Evolutionary conservation across 64 coral and sea anemone species (phyloP).

Genomic region (Cladopsammia gracilis): DNA sequence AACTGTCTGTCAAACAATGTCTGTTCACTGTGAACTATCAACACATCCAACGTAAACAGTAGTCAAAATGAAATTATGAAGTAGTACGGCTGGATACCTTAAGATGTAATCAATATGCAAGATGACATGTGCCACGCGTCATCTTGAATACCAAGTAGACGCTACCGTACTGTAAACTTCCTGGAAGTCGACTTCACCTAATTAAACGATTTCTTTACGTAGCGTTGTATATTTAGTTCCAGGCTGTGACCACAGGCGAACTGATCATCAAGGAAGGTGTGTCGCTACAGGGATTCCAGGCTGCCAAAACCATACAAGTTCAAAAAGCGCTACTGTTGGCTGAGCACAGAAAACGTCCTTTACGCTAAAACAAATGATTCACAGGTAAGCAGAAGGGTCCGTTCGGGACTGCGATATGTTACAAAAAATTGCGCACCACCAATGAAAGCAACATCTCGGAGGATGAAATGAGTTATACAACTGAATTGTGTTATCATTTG

Average conservation of each 20-base stretch:
- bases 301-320: constrained; percentile 77
- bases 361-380: constrained; percentile 82
- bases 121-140: no score
- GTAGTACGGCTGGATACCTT: no score
- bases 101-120: no score
- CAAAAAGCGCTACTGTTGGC: constrained; percentile 95
- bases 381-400: constrained; percentile 46
- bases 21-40: not conserved
- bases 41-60: no score
- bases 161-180: no score
- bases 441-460: no score
- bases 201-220: no score
- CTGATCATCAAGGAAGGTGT: constrained; percentile 87
- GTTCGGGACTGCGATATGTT: no score
- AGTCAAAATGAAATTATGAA: no score
- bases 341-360: constrained; percentile 91
- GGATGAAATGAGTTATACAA: not conserved
- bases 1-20: not conserved
- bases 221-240: constrained; percentile 37
- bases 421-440: no score
- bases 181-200: no score
- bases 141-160: no score
- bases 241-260: constrained; percentile 62
- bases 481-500: not conserved
- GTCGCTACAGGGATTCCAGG: constrained; percentile 53